These are phyloP conservation scores for Spodoptera litura DNA, from an alignment of 1,140 invertebrate species.

Conservation along the genomic window DNA sequence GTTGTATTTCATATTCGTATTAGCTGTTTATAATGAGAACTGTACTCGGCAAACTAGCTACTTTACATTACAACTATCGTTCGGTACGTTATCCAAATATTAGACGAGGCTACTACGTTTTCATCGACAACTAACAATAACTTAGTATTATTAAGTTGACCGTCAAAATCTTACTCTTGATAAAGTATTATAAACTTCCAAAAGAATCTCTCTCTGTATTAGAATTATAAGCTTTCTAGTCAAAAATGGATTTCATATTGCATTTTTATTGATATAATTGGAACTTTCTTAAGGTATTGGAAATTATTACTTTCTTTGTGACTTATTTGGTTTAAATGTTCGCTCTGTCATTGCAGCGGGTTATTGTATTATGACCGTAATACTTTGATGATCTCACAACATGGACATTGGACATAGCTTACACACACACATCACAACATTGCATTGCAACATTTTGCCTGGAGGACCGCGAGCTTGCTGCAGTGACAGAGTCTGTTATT, in stretches of 20 bases:
- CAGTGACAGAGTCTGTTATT: slow-evolving; percentile 10
- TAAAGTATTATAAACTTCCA: slow-evolving; percentile 80
- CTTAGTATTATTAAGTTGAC: slow-evolving; percentile 66
- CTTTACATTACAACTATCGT: slow-evolving; percentile 41
- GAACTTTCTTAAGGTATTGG: slow-evolving; percentile 35
- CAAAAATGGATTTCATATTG: slow-evolving; percentile 81
- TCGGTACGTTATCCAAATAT: slow-evolving; percentile 61
- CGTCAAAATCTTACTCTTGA: slow-evolving; percentile 59
- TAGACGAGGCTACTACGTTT: slow-evolving; percentile 70
- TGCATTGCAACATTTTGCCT: background rate
- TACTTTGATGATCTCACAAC: slow-evolving; percentile 33
- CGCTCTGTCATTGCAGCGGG: slow-evolving; percentile 26
- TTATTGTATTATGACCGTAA: background rate
- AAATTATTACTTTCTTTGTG: slow-evolving; percentile 17
- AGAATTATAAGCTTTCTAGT: slow-evolving; percentile 82
- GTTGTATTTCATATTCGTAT: slow-evolving; percentile 39
- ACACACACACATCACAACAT: background rate
- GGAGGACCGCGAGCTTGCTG: background rate
- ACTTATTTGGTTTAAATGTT: slow-evolving; percentile 19
- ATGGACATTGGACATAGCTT: background rate
- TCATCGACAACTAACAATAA: slow-evolving; percentile 59
- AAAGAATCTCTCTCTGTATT: slow-evolving; percentile 84
- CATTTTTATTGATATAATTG: slow-evolving; percentile 50
- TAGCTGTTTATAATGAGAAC: slow-evolving; percentile 36
- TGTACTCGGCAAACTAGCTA: slow-evolving; percentile 35